Conservation (phyloP, 2,113 vertebrate species). For the Ptychochromis oligacanthus region DNA sequence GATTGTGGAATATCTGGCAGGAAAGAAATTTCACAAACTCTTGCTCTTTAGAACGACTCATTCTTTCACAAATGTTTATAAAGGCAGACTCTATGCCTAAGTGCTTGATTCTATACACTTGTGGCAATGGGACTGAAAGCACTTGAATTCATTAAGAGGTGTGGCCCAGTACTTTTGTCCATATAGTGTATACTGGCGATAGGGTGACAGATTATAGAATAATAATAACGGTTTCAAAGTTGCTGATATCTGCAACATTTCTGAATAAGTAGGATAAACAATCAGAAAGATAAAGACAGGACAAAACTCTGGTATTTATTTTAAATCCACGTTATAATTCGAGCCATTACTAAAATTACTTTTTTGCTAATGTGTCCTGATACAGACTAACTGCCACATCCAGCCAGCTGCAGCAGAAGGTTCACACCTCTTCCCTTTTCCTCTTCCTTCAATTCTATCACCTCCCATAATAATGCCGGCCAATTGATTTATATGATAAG, state of each 20-base stretch:
- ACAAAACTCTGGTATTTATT: neutral
- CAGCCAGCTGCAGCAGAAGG: constrained; percentile 41
- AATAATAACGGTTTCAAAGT: neutral
- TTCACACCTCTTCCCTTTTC: constrained; percentile 58
- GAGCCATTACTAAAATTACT: neutral
- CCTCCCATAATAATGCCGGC: neutral
- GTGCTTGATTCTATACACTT: too few species aligned
- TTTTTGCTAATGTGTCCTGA: neutral
- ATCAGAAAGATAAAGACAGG: neutral
- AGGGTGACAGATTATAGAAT: neutral
- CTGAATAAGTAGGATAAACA: neutral
- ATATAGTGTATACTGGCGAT: neutral
- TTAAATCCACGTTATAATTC: neutral
- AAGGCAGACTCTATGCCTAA: too few species aligned
- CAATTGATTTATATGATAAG: constrained; percentile 42
- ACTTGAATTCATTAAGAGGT: too few species aligned
- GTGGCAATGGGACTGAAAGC: too few species aligned
- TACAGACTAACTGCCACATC: neutral
- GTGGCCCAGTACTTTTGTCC: neutral
- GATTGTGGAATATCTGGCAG: too few species aligned
- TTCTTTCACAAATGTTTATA: too few species aligned
- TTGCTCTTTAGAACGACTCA: too few species aligned
- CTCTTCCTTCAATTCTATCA: constrained; percentile 62
- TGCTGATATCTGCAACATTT: neutral
- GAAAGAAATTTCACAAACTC: too few species aligned